A percentile compares a stretch with the other conserved stretches of the same genome.
phyloP scores from a whole-genome alignment of 1,140 invertebrate species.

The Tetramorium simillimum region DNA sequence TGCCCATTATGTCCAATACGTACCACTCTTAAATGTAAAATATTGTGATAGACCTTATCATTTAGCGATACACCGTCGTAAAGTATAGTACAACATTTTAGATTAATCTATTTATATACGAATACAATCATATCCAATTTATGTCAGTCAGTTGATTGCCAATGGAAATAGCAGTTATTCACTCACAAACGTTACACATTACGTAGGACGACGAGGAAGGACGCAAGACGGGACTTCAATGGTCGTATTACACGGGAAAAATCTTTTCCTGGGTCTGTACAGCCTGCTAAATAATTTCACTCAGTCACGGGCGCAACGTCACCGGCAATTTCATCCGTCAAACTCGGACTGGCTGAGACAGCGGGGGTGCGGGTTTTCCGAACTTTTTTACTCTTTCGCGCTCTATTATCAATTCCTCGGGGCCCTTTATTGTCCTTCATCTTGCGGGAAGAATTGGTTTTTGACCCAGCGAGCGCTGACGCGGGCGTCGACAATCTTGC shows the following conservation, averaged over 20 bases:
- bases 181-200: background rate
- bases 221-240: background rate
- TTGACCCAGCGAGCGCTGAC: slow-evolving; percentile 65
- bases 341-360: slow-evolving; percentile 61
- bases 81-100: background rate
- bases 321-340: slow-evolving; percentile 60
- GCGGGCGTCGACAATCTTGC: slow-evolving; percentile 74
- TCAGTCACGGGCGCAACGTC: slow-evolving; percentile 28
- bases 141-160: background rate
- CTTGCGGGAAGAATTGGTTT: slow-evolving; percentile 37
- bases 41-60: background rate
- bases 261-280: background rate
- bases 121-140: slow-evolving; percentile 4
- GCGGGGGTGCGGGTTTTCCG: slow-evolving; percentile 57
- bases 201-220: background rate
- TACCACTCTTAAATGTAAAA: background rate
- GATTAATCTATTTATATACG: background rate
- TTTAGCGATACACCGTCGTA: background rate
- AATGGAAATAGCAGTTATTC: background rate
- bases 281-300: slow-evolving; percentile 25
- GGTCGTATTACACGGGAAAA: background rate
- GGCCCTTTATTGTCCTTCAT: background rate
- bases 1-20: too few species aligned
- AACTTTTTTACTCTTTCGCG: slow-evolving; percentile 49
- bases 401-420: background rate